Evolutionary conservation across 2,888 invertebrate species (phyloP), one percentile per base, ranked within the genome.

Genomic region (Synergus japonicus): DNA sequence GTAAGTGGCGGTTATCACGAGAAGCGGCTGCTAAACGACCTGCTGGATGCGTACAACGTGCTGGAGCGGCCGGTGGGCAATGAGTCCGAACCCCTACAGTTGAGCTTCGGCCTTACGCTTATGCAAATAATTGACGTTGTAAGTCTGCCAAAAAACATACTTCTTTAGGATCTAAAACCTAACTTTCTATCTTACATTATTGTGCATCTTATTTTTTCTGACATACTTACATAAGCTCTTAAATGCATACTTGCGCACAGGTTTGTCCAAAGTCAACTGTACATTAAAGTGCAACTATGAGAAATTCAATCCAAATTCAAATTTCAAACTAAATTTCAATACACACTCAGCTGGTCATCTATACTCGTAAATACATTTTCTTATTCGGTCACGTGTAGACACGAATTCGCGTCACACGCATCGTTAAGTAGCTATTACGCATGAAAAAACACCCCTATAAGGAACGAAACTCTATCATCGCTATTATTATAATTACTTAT

Each of bases 71-170:
- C 97, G 91, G 98, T 98, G 93, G 96, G 97, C 93, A 98, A 98
- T 94, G 98, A 98, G 95, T 97, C 97, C 93, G 98, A 98, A 94
- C 97, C 98, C 92, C 95, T 98, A 93, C 96, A 96, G 94, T 96
- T 98, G 93, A 97, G 97, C 94, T 98, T 98, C 94, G 98, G 98
- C 93, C 96, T 98, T 94, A 98, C 98, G 92, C 96, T 98, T 93
- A 97, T 97, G 97, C 98, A 98, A 95, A 98, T 98, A 94, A 98
- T 98, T 93, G 98, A 98, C 95, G 98, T 98, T 96, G 98, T 98
- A 94, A 95, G 96, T 95, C 85, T 87, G 85, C 83, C 84, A 84
- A 85, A 82, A 83, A 79, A 81, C 83, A 82, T 81, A 79, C 85
- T 82, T 84, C 79, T 82, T 78, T 83, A 83, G 82, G 81, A 79